These are phyloP conservation scores for Vanessa atalanta DNA, from an alignment of 1,140 invertebrate species.

Conservation along the genomic window DNA sequence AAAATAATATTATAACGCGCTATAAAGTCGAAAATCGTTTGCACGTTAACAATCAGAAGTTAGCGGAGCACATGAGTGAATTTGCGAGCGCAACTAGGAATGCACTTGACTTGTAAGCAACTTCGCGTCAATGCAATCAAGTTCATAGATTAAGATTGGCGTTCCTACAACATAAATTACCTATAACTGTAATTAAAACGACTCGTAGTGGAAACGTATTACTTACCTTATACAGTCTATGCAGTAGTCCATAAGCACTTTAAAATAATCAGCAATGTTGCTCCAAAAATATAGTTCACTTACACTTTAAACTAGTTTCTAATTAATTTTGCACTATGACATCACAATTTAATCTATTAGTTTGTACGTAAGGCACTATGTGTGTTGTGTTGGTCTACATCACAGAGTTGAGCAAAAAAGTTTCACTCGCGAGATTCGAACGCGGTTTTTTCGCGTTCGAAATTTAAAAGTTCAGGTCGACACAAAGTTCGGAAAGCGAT, in stretches of 20 bases:
- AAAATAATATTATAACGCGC: conserved; percentile 44
- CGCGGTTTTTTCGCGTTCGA: conserved; percentile 44
- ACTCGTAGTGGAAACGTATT: neutral
- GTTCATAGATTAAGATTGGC: conserved; percentile 79
- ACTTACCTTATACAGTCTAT: conserved; percentile 57
- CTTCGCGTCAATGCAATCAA: conserved; percentile 70
- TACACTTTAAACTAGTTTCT: conserved; percentile 45
- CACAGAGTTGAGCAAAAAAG: conserved; percentile 75
- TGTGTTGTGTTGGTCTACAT: conserved; percentile 51
- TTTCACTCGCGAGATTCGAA: conserved; percentile 57
- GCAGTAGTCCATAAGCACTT: conserved; percentile 65
- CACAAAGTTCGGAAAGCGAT: conserved; percentile 50
- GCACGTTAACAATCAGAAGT: conserved; percentile 40
- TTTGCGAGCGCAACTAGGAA: conserved; percentile 64
- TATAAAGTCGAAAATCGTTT: conserved; percentile 51
- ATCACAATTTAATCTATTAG: conserved; percentile 63
- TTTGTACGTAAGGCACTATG: conserved; percentile 73
- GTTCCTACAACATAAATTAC: conserved; percentile 56
- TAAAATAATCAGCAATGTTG: conserved; percentile 8
- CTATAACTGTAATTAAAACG: conserved; percentile 50
- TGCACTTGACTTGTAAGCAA: conserved; percentile 55
- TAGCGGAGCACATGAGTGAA: conserved; percentile 48
- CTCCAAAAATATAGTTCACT: conserved; percentile 56
- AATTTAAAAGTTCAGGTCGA: conserved; percentile 54
- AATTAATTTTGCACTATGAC: conserved; percentile 70